Conservation (phyloP, 2,888 invertebrate species). For the Leistus spinibarbis region DNA sequence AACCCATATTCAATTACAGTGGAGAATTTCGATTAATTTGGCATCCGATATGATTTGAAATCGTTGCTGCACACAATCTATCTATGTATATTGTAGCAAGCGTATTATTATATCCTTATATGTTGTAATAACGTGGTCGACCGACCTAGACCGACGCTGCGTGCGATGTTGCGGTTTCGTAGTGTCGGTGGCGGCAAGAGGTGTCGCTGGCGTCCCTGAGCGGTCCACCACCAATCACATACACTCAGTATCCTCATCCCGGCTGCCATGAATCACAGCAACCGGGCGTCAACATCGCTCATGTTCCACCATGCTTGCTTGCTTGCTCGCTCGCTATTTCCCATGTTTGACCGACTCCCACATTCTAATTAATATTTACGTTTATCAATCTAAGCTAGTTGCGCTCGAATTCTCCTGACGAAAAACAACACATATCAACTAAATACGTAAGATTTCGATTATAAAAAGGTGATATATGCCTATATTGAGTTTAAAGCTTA, state of each 20-base stretch:
- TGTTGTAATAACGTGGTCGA: neutral
- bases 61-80: neutral
- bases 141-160: neutral
- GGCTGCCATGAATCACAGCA: neutral
- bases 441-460: too few relatives aligned
- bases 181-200: neutral
- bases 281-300: neutral
- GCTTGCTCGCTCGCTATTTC: too few relatives aligned
- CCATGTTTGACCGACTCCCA: too few relatives aligned
- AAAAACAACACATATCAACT: too few relatives aligned
- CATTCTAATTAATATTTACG: too few relatives aligned
- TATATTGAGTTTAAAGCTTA: too few relatives aligned
- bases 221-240: neutral
- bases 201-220: neutral
- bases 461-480: too few relatives aligned
- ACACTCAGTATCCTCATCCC: neutral
- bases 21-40: neutral
- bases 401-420: too few relatives aligned
- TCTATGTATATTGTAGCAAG: neutral
- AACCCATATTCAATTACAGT: neutral
- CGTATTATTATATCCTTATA: neutral
- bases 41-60: neutral
- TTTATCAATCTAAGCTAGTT: too few relatives aligned
- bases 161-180: neutral
- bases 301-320: neutral